Conservation (phyloP, 2,113 vertebrate species). For the Rhinoderma darwinii region DNA sequence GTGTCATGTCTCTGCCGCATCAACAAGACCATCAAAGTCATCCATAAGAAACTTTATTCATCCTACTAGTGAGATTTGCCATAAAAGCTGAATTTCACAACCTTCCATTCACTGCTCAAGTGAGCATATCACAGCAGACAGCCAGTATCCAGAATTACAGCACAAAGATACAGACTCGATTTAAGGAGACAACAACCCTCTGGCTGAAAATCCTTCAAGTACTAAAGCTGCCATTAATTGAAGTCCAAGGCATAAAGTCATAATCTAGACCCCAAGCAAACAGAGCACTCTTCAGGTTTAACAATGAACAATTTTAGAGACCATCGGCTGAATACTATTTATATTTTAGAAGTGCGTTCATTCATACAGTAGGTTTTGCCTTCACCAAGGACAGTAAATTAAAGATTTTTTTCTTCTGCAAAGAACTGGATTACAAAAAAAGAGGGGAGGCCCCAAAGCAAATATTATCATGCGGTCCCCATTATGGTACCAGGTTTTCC, state of each 20-base stretch:
- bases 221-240: slow-evolving; percentile 72
- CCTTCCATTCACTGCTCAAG: slow-evolving; percentile 48
- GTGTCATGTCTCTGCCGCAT: background rate
- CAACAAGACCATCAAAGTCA: slow-evolving; percentile 22
- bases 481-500: background rate
- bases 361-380: background rate
- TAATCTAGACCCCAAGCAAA: slow-evolving; percentile 61
- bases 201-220: slow-evolving; percentile 71
- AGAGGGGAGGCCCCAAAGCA: background rate
- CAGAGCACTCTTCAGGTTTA: too few species aligned
- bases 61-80: slow-evolving; percentile 20
- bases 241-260: slow-evolving; percentile 65
- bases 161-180: slow-evolving; percentile 65
- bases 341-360: background rate
- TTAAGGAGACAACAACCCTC: slow-evolving; percentile 68
- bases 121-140: slow-evolving; percentile 69
- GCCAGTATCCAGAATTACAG: slow-evolving; percentile 76
- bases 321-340: background rate
- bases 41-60: background rate
- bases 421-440: background rate
- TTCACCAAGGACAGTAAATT: background rate
- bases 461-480: background rate
- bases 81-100: slow-evolving; percentile 31
- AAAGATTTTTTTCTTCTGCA: background rate
- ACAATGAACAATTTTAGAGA: background rate